Base-by-base conservation (phyloP, 2,113 vertebrate genomes). In the Oreocharis arfaki region DNA sequence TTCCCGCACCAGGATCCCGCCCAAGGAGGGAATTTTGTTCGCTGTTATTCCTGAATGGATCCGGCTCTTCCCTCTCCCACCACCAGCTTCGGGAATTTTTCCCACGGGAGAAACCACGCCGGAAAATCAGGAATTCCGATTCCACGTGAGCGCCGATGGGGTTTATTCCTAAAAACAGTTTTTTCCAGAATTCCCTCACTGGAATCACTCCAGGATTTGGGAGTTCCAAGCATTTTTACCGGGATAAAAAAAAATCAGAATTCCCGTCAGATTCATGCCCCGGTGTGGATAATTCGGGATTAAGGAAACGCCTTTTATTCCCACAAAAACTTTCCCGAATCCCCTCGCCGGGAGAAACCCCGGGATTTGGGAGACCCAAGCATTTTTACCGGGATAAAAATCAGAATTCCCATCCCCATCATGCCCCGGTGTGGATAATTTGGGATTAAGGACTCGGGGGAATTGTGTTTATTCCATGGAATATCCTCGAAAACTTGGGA, bases 131-230 rank as follows among this genome's bases (percentile, higher is more conserved):
- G 46, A 70, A 70, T 83, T 70, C 20, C 5, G 9, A 20, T 52
- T 30, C 46, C 46, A 7, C 2, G 4, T 6, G 7, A n/a, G 7
- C 0, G 4, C 6, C 0, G 0, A 35, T 8, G 20, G 20, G 80
- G 6, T 70, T 70, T 30, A 26, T 81, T 21, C 63, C 41, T 12
- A 16, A 46, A 50, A 49, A 42, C 23, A 24, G 20, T 24, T 24
- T 24, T 24, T 44, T 33, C 63, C 15, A 6, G 15, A 46, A 3
- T 33, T 44, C 15, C 41, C 13, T 37, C 57, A 8, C 23, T 1
- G 10, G n/a, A 35, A 59, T n/a, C n/a, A 35, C 15, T 13, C 16
- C 23, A 35, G 18, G 16, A 60, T 37, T 61, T 61, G 37, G 11
- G 16, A 41, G 2, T 39, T 19, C 35, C 35, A 19, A 61, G 37